Percentiles rank a stretch among this genome's conserved stretches.
phyloP scores from a whole-genome alignment of 2,797 vertebrate genomes.

The Alca torda region DNA sequence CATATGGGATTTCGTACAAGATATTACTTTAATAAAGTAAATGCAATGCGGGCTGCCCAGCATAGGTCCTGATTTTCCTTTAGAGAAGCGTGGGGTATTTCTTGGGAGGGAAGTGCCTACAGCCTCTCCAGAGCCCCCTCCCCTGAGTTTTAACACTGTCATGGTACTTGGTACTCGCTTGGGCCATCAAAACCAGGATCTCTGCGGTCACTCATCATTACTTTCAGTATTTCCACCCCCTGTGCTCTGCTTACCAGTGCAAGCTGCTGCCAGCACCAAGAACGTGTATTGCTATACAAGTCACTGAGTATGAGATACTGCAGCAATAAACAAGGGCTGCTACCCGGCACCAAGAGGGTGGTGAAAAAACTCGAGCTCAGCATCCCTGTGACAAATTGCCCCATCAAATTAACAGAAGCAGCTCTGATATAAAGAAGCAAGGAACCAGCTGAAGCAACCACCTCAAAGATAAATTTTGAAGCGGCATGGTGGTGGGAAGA shows the following conservation, averaged over 20 bases:
- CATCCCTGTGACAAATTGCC: not conserved
- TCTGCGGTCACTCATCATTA: not conserved
- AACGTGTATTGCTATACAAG: not conserved
- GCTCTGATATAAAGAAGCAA: not conserved
- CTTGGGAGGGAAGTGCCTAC: not conserved
- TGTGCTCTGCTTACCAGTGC: not conserved
- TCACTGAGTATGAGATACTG: not conserved
- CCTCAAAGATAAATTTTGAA: not conserved
- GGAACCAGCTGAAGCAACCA: not conserved
- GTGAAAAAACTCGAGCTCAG: not conserved
- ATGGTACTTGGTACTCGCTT: not conserved
- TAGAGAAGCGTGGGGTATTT: not conserved
- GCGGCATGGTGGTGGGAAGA: fast-evolving
- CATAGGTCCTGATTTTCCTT: not conserved
- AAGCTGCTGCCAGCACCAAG: not conserved
- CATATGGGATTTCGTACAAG: not conserved
- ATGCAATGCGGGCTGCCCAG: not conserved
- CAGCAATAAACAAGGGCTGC: not conserved
- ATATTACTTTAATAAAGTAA: not conserved
- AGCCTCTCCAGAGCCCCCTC: not conserved
- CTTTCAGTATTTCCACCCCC: not conserved
- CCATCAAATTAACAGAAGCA: not conserved
- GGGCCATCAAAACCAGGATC: not conserved
- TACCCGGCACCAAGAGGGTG: not conserved
- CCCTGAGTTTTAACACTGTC: not conserved